These are phyloP conservation scores for Ictidomys tridecemlineatus DNA, from an alignment of 2,113 vertebrate species.

Conservation along the genomic window DNA sequence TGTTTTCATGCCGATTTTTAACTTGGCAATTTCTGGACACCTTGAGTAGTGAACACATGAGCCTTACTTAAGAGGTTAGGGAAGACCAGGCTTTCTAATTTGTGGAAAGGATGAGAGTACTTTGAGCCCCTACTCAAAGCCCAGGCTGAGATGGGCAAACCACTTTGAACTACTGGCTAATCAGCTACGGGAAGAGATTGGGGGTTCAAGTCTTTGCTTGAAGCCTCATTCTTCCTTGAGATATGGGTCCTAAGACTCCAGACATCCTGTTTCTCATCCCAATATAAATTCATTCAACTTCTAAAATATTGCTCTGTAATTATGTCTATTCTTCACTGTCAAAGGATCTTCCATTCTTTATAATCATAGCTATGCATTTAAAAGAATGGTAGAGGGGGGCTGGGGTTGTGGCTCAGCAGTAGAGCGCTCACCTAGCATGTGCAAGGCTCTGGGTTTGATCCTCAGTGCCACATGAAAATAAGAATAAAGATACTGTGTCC, in stretches of 20 bases:
- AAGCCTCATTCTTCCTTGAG: background rate
- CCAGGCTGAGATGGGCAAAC: background rate
- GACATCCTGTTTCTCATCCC: background rate
- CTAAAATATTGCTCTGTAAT: background rate
- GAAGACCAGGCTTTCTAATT: background rate
- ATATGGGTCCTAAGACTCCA: background rate
- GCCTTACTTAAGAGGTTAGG: background rate
- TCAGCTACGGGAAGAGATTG: fast-evolving
- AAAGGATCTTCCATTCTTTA: background rate
- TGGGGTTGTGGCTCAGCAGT: too few species aligned
- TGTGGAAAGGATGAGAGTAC: background rate
- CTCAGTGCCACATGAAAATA: too few species aligned
- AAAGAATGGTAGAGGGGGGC: background rate
- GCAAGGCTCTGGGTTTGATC: too few species aligned
- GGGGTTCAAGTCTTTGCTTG: too few species aligned
- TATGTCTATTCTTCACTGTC: background rate
- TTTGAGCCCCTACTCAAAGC: background rate
- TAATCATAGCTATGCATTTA: background rate
- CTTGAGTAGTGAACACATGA: background rate
- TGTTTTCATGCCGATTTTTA: background rate
- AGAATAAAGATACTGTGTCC: too few species aligned
- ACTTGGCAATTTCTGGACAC: background rate
- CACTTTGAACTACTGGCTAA: background rate
- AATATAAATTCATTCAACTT: background rate
- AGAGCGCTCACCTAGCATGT: too few species aligned